Percentiles rank a stretch among this genome's conserved stretches.
These are phyloP conservation scores for Aptenodytes forsteri DNA, from an alignment of 2,113 vertebrate species.

Conservation along the genomic window DNA sequence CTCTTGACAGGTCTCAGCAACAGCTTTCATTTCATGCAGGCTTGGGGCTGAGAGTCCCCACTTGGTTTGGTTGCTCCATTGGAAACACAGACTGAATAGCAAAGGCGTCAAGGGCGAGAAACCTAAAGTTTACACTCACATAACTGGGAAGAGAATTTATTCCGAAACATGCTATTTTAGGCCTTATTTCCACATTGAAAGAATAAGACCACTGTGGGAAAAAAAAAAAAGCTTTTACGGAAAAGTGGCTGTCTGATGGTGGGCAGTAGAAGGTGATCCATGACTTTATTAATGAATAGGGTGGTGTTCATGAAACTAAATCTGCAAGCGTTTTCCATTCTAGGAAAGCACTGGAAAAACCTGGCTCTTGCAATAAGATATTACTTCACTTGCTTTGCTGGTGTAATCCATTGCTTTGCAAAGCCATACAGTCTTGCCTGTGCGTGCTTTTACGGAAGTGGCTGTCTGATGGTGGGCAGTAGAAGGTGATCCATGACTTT, in stretches of 20 bases:
- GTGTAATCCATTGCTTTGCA: not conserved
- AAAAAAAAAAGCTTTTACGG: not conserved
- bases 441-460: too few species aligned
- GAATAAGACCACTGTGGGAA: not conserved
- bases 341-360: not conserved
- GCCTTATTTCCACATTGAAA: not conserved
- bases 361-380: not conserved
- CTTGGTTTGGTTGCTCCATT: not conserved
- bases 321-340: not conserved
- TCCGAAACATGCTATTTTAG: not conserved
- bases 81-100: not conserved
- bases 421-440: not conserved
- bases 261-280: not conserved
- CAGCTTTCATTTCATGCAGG: not conserved
- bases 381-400: not conserved
- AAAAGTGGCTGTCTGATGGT: not conserved
- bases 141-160: not conserved
- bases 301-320: not conserved
- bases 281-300: not conserved
- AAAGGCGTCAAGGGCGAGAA: not conserved
- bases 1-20: not conserved
- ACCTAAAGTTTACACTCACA: not conserved
- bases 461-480: too few species aligned
- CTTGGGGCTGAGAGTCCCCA: not conserved
- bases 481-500: not conserved